These are phyloP conservation scores for Echiichthys vipera DNA, from an alignment of 2,797 vertebrate species.

Conservation along the genomic window DNA sequence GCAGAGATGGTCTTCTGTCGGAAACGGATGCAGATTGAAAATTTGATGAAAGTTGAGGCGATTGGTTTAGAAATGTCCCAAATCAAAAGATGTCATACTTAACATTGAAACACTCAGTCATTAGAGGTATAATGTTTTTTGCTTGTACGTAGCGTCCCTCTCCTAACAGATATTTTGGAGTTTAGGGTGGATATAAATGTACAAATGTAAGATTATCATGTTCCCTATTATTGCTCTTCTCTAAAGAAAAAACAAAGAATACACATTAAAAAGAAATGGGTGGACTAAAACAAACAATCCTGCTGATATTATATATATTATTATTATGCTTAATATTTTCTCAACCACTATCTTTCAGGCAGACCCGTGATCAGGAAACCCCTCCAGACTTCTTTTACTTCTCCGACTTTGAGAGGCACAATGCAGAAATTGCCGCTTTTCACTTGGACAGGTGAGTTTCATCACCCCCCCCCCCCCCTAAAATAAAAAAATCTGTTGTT, in stretches of 20 bases:
- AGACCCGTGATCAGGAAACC: conserved; percentile 95
- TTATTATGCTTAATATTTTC: neutral
- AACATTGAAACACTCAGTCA: neutral
- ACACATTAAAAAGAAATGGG: neutral
- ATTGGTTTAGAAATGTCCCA: conserved; percentile 20
- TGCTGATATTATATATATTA: no score
- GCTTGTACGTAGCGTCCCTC: neutral
- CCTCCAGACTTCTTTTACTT: conserved; percentile 99
- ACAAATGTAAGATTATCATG: neutral
- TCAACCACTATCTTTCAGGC: conserved; percentile 81
- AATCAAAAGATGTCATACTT: neutral
- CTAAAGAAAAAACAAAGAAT: neutral
- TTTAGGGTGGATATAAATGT: neutral
- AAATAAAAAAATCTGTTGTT: neutral
- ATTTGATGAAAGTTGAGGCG: conserved; percentile 33
- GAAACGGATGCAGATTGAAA: conserved; percentile 42
- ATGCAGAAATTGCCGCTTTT: conserved; percentile 96
- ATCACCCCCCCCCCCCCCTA: neutral
- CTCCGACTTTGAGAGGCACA: conserved; percentile 97
- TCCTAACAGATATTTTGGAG: neutral
- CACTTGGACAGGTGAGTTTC: conserved; percentile 94
- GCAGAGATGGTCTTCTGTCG: conserved; percentile 50
- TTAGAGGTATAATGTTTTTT: neutral
- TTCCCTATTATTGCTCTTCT: neutral
- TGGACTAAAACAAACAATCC: neutral